phyloP scores from a whole-genome alignment of 2,113 vertebrate species.

The Lathamus discolor region DNA sequence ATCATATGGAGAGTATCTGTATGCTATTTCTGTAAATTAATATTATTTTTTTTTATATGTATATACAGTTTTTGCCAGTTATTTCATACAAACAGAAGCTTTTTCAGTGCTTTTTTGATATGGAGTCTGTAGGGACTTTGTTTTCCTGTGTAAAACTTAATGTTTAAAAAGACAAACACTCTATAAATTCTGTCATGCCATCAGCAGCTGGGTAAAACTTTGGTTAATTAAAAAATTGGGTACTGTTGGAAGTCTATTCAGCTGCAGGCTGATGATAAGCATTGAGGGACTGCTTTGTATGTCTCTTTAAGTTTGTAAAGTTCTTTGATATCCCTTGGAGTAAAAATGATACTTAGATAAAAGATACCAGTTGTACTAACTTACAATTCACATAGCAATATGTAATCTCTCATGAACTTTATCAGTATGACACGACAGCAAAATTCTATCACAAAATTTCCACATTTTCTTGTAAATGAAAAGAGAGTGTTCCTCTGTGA shows the following conservation, averaged over 20 bases:
- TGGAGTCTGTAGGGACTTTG: not conserved
- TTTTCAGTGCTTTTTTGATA: not conserved
- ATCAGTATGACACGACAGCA: constrained; percentile 42
- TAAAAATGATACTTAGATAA: not conserved
- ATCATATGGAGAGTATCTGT: not conserved
- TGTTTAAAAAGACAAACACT: not conserved
- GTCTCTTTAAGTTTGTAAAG: not conserved
- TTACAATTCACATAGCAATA: constrained; percentile 28
- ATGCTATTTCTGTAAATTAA: not conserved
- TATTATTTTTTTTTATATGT: not conserved
- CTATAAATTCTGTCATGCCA: not conserved
- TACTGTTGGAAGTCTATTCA: not conserved
- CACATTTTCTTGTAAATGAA: constrained; percentile 44
- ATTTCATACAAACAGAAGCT: not conserved
- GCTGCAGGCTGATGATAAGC: not conserved
- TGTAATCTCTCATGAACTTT: constrained; percentile 61
- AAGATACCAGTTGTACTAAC: constrained; percentile 40
- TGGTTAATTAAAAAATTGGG: not conserved
- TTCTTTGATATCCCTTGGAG: not conserved
- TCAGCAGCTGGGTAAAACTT: not conserved
- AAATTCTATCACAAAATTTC: constrained; percentile 50
- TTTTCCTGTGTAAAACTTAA: not conserved
- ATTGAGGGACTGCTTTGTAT: not conserved
- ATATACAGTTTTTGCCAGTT: not conserved
- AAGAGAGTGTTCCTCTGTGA: constrained; percentile 48